Base-by-base conservation (phyloP, 2,888 invertebrate genomes). In the Drosophila rellima region DNA sequence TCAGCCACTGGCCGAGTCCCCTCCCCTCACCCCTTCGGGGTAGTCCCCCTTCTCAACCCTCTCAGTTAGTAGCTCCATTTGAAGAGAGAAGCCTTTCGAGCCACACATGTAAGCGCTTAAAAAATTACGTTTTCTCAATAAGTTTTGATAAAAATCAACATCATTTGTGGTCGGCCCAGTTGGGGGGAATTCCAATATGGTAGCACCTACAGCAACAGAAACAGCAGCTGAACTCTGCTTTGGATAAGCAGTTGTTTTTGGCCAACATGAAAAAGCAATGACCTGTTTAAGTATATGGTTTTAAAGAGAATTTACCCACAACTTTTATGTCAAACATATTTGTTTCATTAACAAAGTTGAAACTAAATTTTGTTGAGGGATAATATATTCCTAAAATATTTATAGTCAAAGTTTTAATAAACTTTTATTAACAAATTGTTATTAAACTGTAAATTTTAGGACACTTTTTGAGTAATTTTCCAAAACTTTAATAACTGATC, bases 61-160 rank as follows among this genome's bases (percentile, higher is more conserved):
- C 18, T 11, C 7, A 35, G n/a, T n/a, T n/a, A 4, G 2, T 2
- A 8, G 18, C 35, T 3, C 20, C 35, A 26, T 18, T 50, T 17
- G 11, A 13, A 17, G 29, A 10, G 29, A 10, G 39, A 11, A 37
- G 37, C 18, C 59, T 55, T 54, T 31, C 26, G 45, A 62, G 61
- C 42, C 68, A 60, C 66, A 48, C 42, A 31, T 86, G 83, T 83
- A 81, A 83, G 81, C 63, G 76, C 89, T 67, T 77, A 73, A 86
- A 82, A 88, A 88, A 89, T 90, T 86, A 84, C 89, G 66, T 88
- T 88, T 88, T 90, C 88, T 78, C 87, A 88, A 89, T 86, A 84
- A 88, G 88, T 81, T 84, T 89, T 87, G 89, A 90, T 88, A 88
- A 85, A 89, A 88, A 90, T 90, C 88, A 83, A 83, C 88, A 89